phyloP scores from a whole-genome alignment of 1,140 invertebrate species.

The Drosophila grimshawi region DNA sequence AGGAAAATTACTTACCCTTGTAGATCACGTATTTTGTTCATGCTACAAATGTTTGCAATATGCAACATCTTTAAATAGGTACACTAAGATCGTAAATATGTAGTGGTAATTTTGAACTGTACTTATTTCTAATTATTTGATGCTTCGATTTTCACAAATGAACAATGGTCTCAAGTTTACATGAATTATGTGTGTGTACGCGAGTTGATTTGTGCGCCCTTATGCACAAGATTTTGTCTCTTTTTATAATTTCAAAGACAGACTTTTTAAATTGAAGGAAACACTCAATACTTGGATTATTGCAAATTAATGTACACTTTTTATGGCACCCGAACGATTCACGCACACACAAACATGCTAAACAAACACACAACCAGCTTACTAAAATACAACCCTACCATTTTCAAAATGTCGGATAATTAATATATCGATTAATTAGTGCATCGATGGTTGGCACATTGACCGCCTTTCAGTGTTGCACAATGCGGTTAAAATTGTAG shows the following conservation, averaged over 20 bases:
- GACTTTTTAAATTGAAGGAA: slow-evolving; percentile 3
- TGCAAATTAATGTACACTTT: slow-evolving; percentile 22
- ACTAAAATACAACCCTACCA: neutral
- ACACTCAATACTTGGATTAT: slow-evolving; percentile 2
- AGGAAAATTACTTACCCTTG: slow-evolving; percentile 7
- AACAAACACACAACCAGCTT: slow-evolving; percentile 22
- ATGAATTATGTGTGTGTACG: neutral
- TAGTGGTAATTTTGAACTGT: neutral
- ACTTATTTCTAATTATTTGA: neutral
- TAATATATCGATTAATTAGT: neutral
- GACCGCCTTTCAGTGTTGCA: slow-evolving; percentile 2
- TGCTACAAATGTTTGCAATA: neutral
- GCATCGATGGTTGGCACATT: neutral
- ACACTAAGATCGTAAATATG: neutral
- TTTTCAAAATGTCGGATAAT: slow-evolving; percentile 4
- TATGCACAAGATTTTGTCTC: neutral
- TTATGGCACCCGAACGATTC: slow-evolving; percentile 10
- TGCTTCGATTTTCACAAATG: slow-evolving; percentile 17
- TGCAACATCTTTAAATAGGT: neutral
- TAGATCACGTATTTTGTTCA: neutral
- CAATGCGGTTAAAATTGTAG: neutral
- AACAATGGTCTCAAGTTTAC: neutral
- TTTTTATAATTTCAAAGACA: neutral
- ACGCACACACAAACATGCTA: slow-evolving; percentile 12
- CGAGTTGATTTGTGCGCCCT: neutral